These are phyloP conservation scores for Sebastes diaconus DNA, from an alignment of 2,797 vertebrate species.

Conservation along the genomic window DNA sequence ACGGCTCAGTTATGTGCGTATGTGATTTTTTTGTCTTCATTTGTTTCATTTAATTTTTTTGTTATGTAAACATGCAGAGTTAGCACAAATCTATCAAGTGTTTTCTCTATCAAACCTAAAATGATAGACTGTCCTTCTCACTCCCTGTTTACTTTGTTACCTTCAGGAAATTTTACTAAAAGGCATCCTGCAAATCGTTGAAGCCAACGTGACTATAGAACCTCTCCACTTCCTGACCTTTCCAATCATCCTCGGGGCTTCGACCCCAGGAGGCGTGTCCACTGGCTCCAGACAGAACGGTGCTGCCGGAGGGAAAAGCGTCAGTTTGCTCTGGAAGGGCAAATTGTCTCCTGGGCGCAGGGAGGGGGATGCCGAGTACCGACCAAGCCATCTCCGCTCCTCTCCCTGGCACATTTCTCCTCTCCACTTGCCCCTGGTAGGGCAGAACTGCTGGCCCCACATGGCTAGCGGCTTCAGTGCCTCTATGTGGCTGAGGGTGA, in stretches of 20 bases:
- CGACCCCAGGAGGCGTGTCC: conserved; percentile 50
- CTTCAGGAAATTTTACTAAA: conserved; percentile 90
- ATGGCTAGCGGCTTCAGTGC: conserved; percentile 96
- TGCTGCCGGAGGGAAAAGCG: conserved; percentile 72
- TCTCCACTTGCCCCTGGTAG: conserved; percentile 91
- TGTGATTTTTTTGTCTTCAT: neutral
- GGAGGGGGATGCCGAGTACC: conserved; percentile 78
- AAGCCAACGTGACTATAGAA: conserved; percentile 84
- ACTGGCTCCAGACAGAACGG: conserved; percentile 78
- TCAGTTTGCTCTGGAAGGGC: conserved; percentile 82
- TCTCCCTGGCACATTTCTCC: conserved; percentile 95
- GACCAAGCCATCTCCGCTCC: conserved; percentile 77
- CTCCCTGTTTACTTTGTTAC: conserved; percentile 15
- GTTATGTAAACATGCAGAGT: neutral
- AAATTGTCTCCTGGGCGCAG: conserved; percentile 83
- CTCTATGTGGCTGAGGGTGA: conserved; percentile 89
- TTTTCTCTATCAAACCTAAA: neutral
- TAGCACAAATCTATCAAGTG: neutral
- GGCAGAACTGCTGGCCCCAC: conserved; percentile 98
- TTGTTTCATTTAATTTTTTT: neutral
- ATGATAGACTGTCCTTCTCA: neutral
- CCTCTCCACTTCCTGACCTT: conserved; percentile 92
- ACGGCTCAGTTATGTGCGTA: neutral
- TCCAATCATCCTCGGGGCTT: conserved; percentile 80
- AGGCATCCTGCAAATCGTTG: conserved; percentile 90